These are phyloP conservation scores for Parus major DNA, from an alignment of 2,113 vertebrate genomes.

Conservation along the genomic window DNA sequence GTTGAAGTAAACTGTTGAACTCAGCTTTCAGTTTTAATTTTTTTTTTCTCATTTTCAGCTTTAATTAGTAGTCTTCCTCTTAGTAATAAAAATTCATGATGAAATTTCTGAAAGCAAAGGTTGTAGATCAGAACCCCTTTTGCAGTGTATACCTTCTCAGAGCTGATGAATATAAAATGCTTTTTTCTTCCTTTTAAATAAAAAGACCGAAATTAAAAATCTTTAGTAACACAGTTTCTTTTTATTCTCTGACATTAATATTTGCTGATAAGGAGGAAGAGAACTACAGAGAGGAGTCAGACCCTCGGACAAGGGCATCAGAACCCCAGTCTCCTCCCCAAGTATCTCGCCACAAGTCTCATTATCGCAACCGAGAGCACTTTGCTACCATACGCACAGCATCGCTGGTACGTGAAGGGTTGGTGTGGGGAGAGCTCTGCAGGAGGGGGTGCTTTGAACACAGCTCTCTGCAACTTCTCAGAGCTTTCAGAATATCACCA, in stretches of 20 bases:
- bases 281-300: conserved; percentile 84
- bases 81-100: not conserved
- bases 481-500: not conserved
- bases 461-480: not conserved
- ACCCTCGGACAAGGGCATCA: conserved; percentile 80
- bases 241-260: not conserved
- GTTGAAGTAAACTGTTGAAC: not conserved
- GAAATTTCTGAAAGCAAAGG: not conserved
- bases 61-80: not conserved
- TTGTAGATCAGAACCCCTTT: not conserved
- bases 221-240: not conserved
- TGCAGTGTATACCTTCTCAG: not conserved
- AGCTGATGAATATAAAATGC: not conserved
- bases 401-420: conserved; percentile 83
- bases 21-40: not conserved
- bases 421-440: not conserved
- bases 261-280: conserved; percentile 85
- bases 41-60: not conserved
- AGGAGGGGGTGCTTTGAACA: not conserved
- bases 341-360: conserved; percentile 88
- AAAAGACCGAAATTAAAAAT: not conserved
- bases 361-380: conserved; percentile 94
- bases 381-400: conserved; percentile 98
- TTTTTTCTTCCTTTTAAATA: not conserved
- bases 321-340: conserved; percentile 91